Evolutionary conservation across 2,113 vertebrate genomes (phyloP), one percentile per base, ranked within the genome.

Genomic region (Odocoileus hemionus): DNA sequence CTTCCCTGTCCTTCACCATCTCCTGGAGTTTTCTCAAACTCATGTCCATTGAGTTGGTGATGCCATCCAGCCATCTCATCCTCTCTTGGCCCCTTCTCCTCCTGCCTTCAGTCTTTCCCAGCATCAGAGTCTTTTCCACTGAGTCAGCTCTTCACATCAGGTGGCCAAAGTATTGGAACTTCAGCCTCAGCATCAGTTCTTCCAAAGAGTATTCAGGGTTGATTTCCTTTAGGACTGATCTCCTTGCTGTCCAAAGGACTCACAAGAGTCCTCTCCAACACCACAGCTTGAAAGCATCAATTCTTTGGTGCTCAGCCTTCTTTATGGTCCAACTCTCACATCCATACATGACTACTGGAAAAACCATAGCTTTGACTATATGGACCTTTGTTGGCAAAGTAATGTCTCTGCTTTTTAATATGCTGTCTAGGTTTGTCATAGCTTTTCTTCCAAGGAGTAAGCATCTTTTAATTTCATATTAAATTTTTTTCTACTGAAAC

Each of bases 401-500:
- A 70, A 70, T 70, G 19, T 70, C 64, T 70, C 19, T 70, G 64
- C n/a, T 36, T 70, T 70, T 70, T 36, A 36, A 23, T 70, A 70
- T 70, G 67, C 19, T 70, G 2, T 70, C 67, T 70, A 70, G n/a
- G 9, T 70, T 70, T 36, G n/a, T 36, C 19, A 36, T 70, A 70
- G 19, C 2, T 70, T 70, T 70, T 39, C 10, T 23, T 70, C 67
- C 19, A 39, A 23, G 67, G n/a, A 70, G 19, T 10, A 70, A 70
- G 19, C 19, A 70, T 70, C 67, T 39, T 23, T 70, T 70, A 36
- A 19, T 70, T 70, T 70, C n/a, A 70, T 36, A 36, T 23, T 70
- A n/a, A 70, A 70, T 12, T 43, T 74, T 85, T 88, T 93, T 95
- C 47, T 97, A 39, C 45, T 52, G 79, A 89, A 74, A 25, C 28